Evolutionary conservation across 2,888 invertebrate genomes (phyloP).

Genomic region (Limenitis camilla): DNA sequence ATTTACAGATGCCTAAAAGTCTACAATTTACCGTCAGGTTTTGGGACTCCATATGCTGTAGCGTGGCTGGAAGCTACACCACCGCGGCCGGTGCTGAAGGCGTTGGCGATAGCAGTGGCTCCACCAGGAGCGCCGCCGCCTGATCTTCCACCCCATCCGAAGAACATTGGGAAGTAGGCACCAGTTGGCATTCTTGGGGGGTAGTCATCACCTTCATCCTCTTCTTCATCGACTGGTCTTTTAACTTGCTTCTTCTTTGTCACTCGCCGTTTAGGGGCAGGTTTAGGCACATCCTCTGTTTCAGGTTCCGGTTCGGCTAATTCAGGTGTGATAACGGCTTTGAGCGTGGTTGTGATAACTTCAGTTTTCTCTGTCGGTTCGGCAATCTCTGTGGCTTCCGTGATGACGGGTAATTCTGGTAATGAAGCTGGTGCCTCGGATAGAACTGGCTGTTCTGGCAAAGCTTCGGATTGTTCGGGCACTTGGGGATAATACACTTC

Average conservation of each 20-base stretch:
- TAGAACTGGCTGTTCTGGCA: conserved; percentile 35
- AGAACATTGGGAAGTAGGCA: conserved; percentile 80
- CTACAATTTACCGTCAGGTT: conserved; percentile 50
- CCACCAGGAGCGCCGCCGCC: conserved; percentile 69
- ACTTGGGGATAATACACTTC: conserved; percentile 48
- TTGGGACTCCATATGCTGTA: conserved; percentile 79
- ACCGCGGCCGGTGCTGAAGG: conserved; percentile 81
- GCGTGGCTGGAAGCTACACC: conserved; percentile 83
- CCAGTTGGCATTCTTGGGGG: conserved; percentile 65
- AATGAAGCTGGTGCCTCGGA: conserved; percentile 13
- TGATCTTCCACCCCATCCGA: conserved; percentile 62
- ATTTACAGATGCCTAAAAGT: conserved; percentile 33
- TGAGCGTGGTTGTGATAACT: conserved; percentile 41
- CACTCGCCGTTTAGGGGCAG: conserved; percentile 44
- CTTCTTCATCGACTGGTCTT: conserved; percentile 55
- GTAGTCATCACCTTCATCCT: conserved; percentile 70
- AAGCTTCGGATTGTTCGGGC: conserved; percentile 30
- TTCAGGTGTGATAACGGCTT: conserved; percentile 46
- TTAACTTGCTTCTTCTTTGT: conserved; percentile 58
- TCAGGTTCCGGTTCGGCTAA: conserved; percentile 56
- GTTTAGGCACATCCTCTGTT: conserved; percentile 49
- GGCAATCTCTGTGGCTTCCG: conserved; percentile 46
- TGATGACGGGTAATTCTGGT: conserved; percentile 26
- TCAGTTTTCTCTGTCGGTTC: conserved; percentile 52
- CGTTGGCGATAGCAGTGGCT: conserved; percentile 81